Percentiles rank a stretch among this genome's conserved stretches.
These are phyloP conservation scores for Rallus crepitans DNA, from an alignment of 2,797 vertebrate genomes.

Conservation along the genomic window DNA sequence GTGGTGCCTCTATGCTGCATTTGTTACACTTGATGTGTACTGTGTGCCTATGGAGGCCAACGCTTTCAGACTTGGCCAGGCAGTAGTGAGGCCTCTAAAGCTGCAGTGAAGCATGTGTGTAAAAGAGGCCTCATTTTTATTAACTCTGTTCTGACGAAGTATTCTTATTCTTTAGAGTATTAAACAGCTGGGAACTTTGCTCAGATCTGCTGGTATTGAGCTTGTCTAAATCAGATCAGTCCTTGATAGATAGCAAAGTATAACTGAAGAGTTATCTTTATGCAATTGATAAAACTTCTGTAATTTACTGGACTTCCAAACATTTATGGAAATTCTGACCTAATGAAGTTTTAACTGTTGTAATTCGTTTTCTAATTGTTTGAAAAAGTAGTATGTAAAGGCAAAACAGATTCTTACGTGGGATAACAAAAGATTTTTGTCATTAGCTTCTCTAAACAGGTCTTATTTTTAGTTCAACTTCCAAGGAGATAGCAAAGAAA, in stretches of 20 bases:
- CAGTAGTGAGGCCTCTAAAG: not conserved
- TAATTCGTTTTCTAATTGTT: not conserved
- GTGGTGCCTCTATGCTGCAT: not conserved
- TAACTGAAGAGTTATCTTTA: not conserved
- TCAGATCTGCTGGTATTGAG: not conserved
- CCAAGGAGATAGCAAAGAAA: constrained; percentile 48
- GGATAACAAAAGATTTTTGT: not conserved
- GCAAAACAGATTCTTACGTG: not conserved
- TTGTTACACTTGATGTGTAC: not conserved
- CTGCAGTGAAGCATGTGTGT: not conserved
- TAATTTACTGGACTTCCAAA: not conserved
- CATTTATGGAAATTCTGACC: not conserved
- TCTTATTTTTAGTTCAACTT: not conserved
- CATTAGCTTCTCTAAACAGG: not conserved
- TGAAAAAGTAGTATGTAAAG: not conserved
- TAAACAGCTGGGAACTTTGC: not conserved
- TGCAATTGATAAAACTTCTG: not conserved
- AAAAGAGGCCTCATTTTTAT: not conserved
- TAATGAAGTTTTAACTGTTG: not conserved
- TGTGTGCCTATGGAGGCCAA: not conserved
- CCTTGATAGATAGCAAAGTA: not conserved
- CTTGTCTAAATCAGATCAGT: not conserved
- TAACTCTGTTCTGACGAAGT: not conserved
- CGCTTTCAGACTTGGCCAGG: not conserved
- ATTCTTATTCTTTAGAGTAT: not conserved